Base-by-base conservation (phyloP, 2,113 vertebrate genomes). In the Halcyon malimbica region DNA sequence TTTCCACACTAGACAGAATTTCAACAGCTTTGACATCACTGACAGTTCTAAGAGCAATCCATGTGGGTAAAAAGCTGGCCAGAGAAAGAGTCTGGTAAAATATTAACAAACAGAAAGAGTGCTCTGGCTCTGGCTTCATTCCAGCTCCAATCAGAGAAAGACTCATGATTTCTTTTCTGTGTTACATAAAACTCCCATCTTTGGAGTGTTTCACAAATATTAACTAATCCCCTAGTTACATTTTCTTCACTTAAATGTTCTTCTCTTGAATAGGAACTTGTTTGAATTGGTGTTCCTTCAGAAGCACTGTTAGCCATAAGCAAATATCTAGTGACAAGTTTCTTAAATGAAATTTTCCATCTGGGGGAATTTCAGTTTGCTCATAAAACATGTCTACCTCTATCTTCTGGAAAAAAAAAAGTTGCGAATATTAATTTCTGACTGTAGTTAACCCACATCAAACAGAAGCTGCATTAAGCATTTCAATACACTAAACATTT, bases 21-120 rank as follows among this genome's bases (percentile, higher is more conserved):
- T 98, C 97, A 97, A 97, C 96, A 98, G 92, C 88, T 94, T 94
- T 97, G 90, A 95, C 97, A 96, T 97, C 96, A 97, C 83, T 86
- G 95, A 89, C 94, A 96, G 74, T 95, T 96, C 97, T 95, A 88
- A 89, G 86, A 97, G 94, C 91, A 95, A 96, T 91, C 93, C 88
- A 93, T 97, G 91, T 96, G 94, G 91, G 95, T 96, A 87, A 97
- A 97, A 97, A 96, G 94, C 94, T 96, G 96, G 87, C 89, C 76
- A 89, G 81, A 93, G 75, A 84, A 96, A 74, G 73, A 68, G 74
- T 88, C 83, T 92, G 83, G 96, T 97, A 94, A 95, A 98, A 97
- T 62, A 97, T 97, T 98, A 96, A 97, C 96, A 74, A 92, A 71
- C 25, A 89, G 46, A 88, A 82, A 56, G 54, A 95, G 87, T 1